These are phyloP conservation scores for Rhorus exstirpatorius DNA, from an alignment of 2,888 invertebrate genomes.

Conservation along the genomic window DNA sequence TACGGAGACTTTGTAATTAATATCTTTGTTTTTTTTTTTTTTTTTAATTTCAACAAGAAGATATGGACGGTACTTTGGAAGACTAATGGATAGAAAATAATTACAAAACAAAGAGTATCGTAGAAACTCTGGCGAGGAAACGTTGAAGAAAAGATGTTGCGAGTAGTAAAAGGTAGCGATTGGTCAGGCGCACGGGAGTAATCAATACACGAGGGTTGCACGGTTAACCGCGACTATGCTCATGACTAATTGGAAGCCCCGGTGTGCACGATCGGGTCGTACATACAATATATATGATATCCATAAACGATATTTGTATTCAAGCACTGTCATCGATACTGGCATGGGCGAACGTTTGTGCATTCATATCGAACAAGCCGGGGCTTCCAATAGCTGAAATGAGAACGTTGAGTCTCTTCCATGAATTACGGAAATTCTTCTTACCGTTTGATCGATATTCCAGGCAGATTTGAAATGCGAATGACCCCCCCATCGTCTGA, in stretches of 20 bases:
- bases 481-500: constrained; percentile 43
- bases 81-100: too few relatives aligned
- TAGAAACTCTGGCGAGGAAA: background rate
- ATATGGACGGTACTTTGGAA: background rate
- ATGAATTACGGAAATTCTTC: constrained; percentile 60
- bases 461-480: constrained; percentile 47
- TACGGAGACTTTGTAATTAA: too few relatives aligned
- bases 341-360: constrained; percentile 40
- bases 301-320: constrained; percentile 46
- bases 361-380: constrained; percentile 45
- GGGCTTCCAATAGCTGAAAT: background rate
- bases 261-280: constrained; percentile 30
- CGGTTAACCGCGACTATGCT: constrained; percentile 44
- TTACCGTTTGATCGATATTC: constrained; percentile 61
- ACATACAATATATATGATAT: constrained; percentile 16
- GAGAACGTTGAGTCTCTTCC: constrained; percentile 23
- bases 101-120: background rate
- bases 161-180: constrained; percentile 32
- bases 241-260: constrained; percentile 61
- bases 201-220: constrained; percentile 41
- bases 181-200: constrained; percentile 30
- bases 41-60: background rate
- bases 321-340: constrained; percentile 40
- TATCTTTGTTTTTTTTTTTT: background rate
- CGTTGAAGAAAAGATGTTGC: constrained; percentile 1